Percentiles rank a stretch among this genome's conserved stretches.
phyloP scores from a whole-genome alignment of 92 coral and sea anemone species.

The Parazoanthus darwini region DNA sequence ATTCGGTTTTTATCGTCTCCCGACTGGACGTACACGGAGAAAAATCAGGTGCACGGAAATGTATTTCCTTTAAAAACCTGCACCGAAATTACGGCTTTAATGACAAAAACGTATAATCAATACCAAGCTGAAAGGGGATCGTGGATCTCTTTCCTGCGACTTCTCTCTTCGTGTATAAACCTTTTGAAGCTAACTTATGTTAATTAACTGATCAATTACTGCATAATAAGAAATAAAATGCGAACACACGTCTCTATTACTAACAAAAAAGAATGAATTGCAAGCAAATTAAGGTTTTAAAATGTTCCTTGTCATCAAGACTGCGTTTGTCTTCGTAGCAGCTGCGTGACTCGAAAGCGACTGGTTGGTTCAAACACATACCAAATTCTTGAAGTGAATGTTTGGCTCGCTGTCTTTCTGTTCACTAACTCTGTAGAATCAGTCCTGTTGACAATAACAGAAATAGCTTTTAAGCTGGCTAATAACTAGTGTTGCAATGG shows the following conservation, averaged over 20 bases:
- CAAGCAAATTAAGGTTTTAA: background rate
- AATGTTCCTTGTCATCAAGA: background rate
- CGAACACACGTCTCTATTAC: background rate
- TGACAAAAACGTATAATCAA: no score
- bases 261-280: no score
- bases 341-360: background rate
- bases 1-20: background rate
- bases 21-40: background rate
- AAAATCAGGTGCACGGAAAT: background rate
- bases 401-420: background rate
- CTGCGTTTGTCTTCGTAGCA: background rate
- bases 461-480: background rate
- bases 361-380: background rate
- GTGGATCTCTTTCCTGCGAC: no score
- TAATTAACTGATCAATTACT: background rate
- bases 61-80: no score
- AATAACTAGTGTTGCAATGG: no score
- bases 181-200: background rate
- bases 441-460: background rate
- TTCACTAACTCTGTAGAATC: background rate
- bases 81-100: no score
- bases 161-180: no score
- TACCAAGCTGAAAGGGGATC: no score
- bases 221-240: background rate
- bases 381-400: background rate